Evolutionary conservation across 2,113 vertebrate genomes (phyloP).

Genomic region (Pelvicachromis taeniatus): DNA sequence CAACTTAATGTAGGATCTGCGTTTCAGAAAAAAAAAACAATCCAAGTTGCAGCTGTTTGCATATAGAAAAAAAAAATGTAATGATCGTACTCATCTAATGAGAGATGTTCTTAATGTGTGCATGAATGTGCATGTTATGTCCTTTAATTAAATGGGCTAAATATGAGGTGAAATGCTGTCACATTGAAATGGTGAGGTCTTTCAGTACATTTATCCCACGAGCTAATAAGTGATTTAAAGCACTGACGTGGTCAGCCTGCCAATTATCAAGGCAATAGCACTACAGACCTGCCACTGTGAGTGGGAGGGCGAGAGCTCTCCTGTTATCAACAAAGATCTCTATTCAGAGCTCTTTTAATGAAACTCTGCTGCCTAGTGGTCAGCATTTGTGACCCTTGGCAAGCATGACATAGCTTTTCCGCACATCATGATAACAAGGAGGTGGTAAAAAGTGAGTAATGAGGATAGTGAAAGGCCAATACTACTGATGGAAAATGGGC

Average conservation of each 20-base stretch:
- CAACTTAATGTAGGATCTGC: background rate
- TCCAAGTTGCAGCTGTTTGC: background rate
- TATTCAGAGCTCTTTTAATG: slow-evolving; percentile 58
- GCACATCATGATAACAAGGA: background rate
- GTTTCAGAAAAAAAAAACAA: background rate
- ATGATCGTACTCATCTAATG: background rate
- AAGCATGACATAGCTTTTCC: slow-evolving; percentile 30
- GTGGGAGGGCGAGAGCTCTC: slow-evolving; percentile 16
- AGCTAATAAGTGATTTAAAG: slow-evolving; percentile 65
- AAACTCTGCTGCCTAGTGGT: slow-evolving; percentile 34
- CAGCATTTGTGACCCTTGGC: slow-evolving; percentile 44
- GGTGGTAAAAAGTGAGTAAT: background rate
- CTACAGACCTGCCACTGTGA: slow-evolving; percentile 63
- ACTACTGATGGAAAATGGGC: background rate
- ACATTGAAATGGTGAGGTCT: background rate
- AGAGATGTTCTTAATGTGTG: background rate
- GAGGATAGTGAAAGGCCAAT: background rate
- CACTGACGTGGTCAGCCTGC: slow-evolving; percentile 55
- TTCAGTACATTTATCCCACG: slow-evolving; percentile 23
- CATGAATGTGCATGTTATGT: slow-evolving; percentile 1
- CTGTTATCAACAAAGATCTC: slow-evolving; percentile 66
- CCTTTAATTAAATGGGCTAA: slow-evolving; percentile 22
- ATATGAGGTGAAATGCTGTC: slow-evolving; percentile 31
- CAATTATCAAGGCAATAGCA: slow-evolving; percentile 64
- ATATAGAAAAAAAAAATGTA: background rate